These are phyloP conservation scores for Papilio aristodemus DNA, from an alignment of 1,140 invertebrate species.

Conservation along the genomic window DNA sequence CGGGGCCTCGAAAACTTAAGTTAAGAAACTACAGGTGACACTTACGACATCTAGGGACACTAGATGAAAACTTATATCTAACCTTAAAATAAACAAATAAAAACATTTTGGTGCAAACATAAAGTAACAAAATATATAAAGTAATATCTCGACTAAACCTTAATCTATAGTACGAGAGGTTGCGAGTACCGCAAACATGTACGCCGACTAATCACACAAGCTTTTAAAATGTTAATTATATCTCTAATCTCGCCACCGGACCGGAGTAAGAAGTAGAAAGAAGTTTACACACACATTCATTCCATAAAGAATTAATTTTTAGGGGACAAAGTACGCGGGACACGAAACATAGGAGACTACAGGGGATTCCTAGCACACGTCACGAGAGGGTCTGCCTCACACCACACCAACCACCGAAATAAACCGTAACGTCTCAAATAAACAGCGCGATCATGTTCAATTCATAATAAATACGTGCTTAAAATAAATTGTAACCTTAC, in stretches of 20 bases:
- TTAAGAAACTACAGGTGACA: slow-evolving; percentile 76
- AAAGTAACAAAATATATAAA: slow-evolving; percentile 61
- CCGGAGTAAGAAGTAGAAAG: slow-evolving; percentile 41
- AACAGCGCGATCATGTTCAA: slow-evolving; percentile 28
- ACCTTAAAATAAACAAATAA: slow-evolving; percentile 67
- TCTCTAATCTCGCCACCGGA: slow-evolving; percentile 49
- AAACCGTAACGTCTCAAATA: not conserved
- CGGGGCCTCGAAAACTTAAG: slow-evolving; percentile 73
- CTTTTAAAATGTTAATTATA: slow-evolving; percentile 54
- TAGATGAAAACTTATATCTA: slow-evolving; percentile 77
- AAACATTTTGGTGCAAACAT: slow-evolving; percentile 76
- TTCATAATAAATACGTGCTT: not conserved
- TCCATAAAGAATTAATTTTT: slow-evolving; percentile 72
- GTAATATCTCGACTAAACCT: slow-evolving; percentile 59
- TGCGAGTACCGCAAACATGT: slow-evolving; percentile 64
- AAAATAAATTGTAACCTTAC: slow-evolving; percentile 6
- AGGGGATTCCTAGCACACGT: slow-evolving; percentile 66
- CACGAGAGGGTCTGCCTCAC: slow-evolving; percentile 48
- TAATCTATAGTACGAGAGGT: slow-evolving; percentile 62
- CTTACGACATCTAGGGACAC: slow-evolving; percentile 73
- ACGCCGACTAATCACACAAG: slow-evolving; percentile 74
- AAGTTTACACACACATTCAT: slow-evolving; percentile 65
- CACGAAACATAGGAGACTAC: slow-evolving; percentile 52
- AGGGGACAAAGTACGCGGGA: slow-evolving; percentile 61
- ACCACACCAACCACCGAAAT: not conserved